A percentile compares a stretch with the other conserved stretches of the same genome.
These are phyloP conservation scores for Coronaproctus castanopsis DNA, from an alignment of 2,888 invertebrate genomes.

Conservation along the genomic window DNA sequence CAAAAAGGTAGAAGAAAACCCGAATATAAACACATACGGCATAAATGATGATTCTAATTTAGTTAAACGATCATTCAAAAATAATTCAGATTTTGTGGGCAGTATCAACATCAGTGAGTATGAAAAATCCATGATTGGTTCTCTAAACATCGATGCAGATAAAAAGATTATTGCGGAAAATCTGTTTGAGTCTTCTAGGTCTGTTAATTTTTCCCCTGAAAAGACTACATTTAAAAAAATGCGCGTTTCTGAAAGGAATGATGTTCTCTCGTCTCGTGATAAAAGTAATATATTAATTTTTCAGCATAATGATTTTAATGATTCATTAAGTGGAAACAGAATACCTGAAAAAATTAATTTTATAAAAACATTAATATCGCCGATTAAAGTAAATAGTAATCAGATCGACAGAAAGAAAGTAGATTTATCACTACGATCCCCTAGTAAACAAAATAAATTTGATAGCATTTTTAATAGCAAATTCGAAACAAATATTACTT, in stretches of 20 bases:
- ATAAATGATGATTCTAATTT: neutral
- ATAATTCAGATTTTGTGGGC: too few species aligned
- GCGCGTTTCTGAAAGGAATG: neutral
- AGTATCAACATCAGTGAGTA: too few species aligned
- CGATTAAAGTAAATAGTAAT: neutral
- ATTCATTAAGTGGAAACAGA: neutral
- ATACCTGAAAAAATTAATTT: neutral
- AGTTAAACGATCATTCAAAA: neutral
- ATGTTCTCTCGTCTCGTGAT: neutral
- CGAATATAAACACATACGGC: neutral
- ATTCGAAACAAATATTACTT: neutral
- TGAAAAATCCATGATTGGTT: neutral
- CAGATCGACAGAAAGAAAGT: neutral
- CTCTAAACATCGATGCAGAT: neutral
- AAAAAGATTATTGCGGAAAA: neutral
- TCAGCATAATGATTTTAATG: too few species aligned
- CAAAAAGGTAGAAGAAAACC: neutral
- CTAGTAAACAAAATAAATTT: neutral
- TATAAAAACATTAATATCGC: neutral
- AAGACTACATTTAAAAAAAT: neutral
- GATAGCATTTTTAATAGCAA: neutral
- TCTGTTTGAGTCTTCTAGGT: neutral
- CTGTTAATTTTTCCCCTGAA: neutral
- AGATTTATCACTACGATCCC: neutral
- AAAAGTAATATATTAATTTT: neutral